Conservation (phyloP, 2,797 vertebrate genomes). For the Ctenochaetus hawaiiensis region DNA sequence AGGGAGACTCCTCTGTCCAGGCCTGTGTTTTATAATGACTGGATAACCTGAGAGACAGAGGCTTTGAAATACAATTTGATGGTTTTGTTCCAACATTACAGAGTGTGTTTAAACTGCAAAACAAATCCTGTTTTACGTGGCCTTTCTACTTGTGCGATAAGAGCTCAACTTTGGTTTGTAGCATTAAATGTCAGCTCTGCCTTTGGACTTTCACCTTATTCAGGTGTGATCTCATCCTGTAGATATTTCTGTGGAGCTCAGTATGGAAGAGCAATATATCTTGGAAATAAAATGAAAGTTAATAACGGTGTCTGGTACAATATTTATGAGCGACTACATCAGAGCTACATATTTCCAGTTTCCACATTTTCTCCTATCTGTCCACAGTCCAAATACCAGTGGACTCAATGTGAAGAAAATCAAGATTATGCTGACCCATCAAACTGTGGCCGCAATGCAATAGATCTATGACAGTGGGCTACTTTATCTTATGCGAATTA, state of each 20-base stretch:
- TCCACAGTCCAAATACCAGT: slow-evolving; percentile 17
- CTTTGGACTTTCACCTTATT: neutral
- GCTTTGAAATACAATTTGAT: slow-evolving; percentile 1
- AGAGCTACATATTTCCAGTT: slow-evolving; percentile 26
- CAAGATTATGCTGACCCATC: slow-evolving; percentile 38
- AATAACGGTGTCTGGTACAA: slow-evolving; percentile 13
- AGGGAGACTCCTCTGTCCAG: slow-evolving; percentile 6
- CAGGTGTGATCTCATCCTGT: neutral
- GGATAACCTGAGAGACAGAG: slow-evolving; percentile 4
- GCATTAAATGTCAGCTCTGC: slow-evolving; percentile 2
- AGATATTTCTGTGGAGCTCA: slow-evolving; percentile 18
- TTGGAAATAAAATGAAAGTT: slow-evolving; percentile 7
- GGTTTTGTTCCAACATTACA: slow-evolving; percentile 32
- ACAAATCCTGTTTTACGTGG: slow-evolving; percentile 14
- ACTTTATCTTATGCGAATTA: slow-evolving; percentile 65
- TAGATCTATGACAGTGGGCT: slow-evolving; percentile 18
- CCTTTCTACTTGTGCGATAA: slow-evolving; percentile 15
- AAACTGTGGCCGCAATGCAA: slow-evolving; percentile 7
- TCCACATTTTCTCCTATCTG: slow-evolving; percentile 24
- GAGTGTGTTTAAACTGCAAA: slow-evolving; percentile 20
- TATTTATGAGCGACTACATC: slow-evolving; percentile 27
- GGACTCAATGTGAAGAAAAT: slow-evolving; percentile 5
- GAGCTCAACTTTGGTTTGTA: too few species aligned
- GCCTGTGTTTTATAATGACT: slow-evolving; percentile 12
- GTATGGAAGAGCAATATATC: slow-evolving; percentile 2